Base-by-base conservation (phyloP, 2,797 vertebrate species). In the Channa striata region DNA sequence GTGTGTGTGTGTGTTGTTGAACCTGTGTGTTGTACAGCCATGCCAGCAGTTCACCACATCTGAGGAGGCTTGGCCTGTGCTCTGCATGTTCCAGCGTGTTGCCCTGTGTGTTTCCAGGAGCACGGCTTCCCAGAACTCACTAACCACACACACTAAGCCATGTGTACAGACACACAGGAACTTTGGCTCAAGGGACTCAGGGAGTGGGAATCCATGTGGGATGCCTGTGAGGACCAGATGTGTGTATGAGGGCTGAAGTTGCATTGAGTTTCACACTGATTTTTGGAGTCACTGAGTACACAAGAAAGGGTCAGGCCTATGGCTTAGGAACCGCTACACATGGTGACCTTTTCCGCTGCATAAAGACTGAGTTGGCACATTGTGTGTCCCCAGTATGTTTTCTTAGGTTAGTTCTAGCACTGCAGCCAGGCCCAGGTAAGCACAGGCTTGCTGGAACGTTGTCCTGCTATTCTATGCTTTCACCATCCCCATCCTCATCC, bases 51-150 rank as follows among this genome's bases (percentile, higher is more conserved):
- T 74, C 78, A 80, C 92, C 90, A 89, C 92, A 92, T 92, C 87
- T 91, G 82, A 91, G 85, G 78, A 72, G 80, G 78, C 73, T 89
- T 78, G 86, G 89, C 74, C 77, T 84, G 71, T 11, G 52, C 67
- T 50, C 70, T 77, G 82, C 91, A 82, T 92, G 90, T 91, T 89
- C 81, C 83, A 88, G 86, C 90, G 62, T 87, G 88, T 88, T 89
- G 73, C 85, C 81, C 80, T 80, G 76, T 76, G 74, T 88, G 88
- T 90, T 93, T 93, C 91, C 86, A 84, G 83, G 83, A 91, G 86
- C 76, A 79, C 11, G 12, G 68, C 76, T 94, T 94, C 93, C 92
- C 91, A 90, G 92, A 94, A 93, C 74, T 16, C 65, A 30, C 78
- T 61, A 85, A 86, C 84, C 90, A 64, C 89, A 84, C 74, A 61